A percentile compares a stretch with the other conserved stretches of the same genome.
phyloP scores from a whole-genome alignment of 2,888 invertebrate species.

The Azorinus chamasolen region DNA sequence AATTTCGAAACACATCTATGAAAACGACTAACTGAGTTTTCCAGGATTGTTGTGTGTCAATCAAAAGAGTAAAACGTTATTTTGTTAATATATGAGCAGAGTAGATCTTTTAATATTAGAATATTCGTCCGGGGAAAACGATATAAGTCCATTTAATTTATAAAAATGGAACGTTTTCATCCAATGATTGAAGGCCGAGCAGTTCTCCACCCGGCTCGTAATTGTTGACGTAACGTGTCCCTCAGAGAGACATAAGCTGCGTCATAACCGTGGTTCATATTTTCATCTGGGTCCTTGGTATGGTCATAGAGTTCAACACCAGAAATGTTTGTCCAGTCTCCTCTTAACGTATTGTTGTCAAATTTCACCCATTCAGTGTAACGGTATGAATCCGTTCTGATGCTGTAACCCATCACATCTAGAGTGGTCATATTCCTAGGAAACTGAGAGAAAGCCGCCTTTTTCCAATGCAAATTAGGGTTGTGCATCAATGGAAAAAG shows the following conservation, averaged over 20 bases:
- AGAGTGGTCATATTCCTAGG: constrained; percentile 11
- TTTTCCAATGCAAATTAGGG: constrained; percentile 35
- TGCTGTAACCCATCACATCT: constrained; percentile 64
- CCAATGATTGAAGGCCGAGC: background rate
- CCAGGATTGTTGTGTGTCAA: no score
- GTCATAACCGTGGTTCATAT: constrained; percentile 52
- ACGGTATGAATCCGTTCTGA: constrained; percentile 65
- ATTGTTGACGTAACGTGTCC: constrained; percentile 52
- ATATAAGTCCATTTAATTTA: no score
- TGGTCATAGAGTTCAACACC: constrained; percentile 67
- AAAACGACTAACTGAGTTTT: no score
- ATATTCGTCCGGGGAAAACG: no score
- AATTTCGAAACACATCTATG: no score
- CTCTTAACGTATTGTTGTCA: constrained; percentile 21
- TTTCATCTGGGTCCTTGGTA: constrained; percentile 62
- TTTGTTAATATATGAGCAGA: no score
- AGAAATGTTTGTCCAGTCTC: constrained; percentile 46
- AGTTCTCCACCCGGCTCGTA: constrained; percentile 73
- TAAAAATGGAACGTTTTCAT: no score
- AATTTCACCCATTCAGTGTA: constrained; percentile 75
- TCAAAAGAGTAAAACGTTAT: no score
- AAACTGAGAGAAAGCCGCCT: constrained; percentile 60
- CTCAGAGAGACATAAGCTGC: constrained; percentile 76
- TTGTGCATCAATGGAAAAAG: constrained; percentile 59
- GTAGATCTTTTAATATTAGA: no score